Base-by-base conservation (phyloP, 2,113 vertebrate genomes). In the Antechinus stuartii region DNA sequence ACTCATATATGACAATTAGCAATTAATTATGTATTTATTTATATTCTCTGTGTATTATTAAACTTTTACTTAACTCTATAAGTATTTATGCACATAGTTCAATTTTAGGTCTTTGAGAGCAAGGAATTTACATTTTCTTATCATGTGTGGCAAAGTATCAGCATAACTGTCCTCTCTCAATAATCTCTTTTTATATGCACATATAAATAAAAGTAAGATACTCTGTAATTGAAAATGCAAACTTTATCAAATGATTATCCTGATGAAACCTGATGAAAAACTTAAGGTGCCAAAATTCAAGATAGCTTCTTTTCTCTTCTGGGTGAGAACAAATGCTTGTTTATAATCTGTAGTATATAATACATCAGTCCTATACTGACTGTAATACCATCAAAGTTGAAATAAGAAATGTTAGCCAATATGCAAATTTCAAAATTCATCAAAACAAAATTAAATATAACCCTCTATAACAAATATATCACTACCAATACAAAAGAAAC, bases 351-450 rank as follows among this genome's bases (percentile, higher is more conserved):
- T 42, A 84, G 22, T 22, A 7, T 76, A 8, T 23, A n/a, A 42
- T n/a, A 84, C 6, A 42, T 19, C 19, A 42, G 19, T 84, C n/a
- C 68, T 42, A 84, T 84, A 22, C 2, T 68, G 30, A 68, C 3
- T 23, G 1, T 42, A 26, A 42, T 23, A 84, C 53, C 8, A 95
- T n/a, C 61, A 30, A 46, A 30, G 91, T 92, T 93, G 89, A 92
- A 92, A 68, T 22, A 92, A 91, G 24, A 94, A 90, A 84, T 90
- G 52, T 49, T 12, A 92, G n/a, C 47, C 30, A 93, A 54, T 23
- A 95, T 11, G 30, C 30, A 89, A 84, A n/a, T 2, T n/a, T 68
- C 30, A 22, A 96, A 24, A 90, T 0, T 57, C 76, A 42, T 2
- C 68, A 42, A 84, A 8, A 84, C 68, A 53, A 91, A 92, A 50